Evolutionary conservation across 2,797 vertebrate species (phyloP), one percentile per base, ranked within the genome.

Genomic region (Cheirogaleus major): DNA sequence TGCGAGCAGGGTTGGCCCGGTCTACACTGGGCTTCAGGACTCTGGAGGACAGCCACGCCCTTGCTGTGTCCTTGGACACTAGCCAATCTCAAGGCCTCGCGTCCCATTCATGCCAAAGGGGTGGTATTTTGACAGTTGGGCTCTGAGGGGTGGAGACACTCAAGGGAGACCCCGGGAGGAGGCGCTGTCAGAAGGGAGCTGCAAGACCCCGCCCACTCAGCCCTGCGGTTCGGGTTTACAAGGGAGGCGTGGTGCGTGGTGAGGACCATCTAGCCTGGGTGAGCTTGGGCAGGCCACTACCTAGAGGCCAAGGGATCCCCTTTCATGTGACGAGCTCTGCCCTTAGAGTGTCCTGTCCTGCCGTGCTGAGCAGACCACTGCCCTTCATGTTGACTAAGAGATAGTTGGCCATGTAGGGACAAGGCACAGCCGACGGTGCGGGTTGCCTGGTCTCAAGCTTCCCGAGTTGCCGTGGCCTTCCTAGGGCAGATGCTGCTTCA

Each of bases 361-460:
- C 91, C 57, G 1, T 0, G 12, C 32, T 8, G 30, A 59, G 61
- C 32, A 30, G 14, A 43, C 10, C 82, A 1, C 52, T 38, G 75
- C 14, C 48, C 52, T 76, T 52, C 43, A 20, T 6, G 35, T 43
- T 5, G 55, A 4, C 7, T 18, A 7, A 7, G 52, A 43, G 25
- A 20, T 17, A 2, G 35, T 18, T 43, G 76, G 5, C 45, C 9
- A 3, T 4, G 6, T 2, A 0, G 0, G 3, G 67, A 57, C n/a
- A 15, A 2, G 4, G 27, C 48, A 0, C 1, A 32, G 76, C 7
- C 70, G 20, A 1, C 0, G 0, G 0, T 1, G 32, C 35, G 3
- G 69, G n/a, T 59, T 15, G 73, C 41, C 69, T 13, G n/a, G 27
- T 30, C 73, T n/a, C 35, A 0, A 1, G 17, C 92, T 43, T 27